Evolutionary conservation across 1,140 invertebrate genomes (phyloP).

Genomic region (Mamestra configurata): DNA sequence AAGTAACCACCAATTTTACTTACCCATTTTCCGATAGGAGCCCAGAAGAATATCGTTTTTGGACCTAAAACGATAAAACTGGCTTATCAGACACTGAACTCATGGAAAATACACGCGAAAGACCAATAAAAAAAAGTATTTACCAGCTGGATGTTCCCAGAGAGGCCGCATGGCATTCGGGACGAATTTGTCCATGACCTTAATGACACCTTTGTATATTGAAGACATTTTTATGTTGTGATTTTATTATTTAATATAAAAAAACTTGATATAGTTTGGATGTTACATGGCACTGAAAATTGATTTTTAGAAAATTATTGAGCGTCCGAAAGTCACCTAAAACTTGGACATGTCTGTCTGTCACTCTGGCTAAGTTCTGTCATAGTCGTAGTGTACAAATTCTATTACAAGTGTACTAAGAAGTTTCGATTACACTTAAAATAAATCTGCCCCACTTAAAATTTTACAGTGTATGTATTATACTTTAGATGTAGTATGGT

Average conservation of each 20-base stretch:
- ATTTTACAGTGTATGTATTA: too few species aligned
- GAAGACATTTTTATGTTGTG: not conserved
- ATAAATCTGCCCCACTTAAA: too few species aligned
- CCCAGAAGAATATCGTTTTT: conserved; percentile 42
- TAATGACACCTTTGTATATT: not conserved
- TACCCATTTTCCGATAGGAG: conserved; percentile 18
- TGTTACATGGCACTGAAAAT: conserved; percentile 1
- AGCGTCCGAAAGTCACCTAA: too few species aligned
- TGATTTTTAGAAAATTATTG: not conserved
- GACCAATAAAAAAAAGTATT: too few species aligned
- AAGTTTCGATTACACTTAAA: too few species aligned
- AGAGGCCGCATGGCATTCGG: not conserved
- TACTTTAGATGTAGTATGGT: too few species aligned
- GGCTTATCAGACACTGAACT: not conserved
- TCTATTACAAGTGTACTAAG: too few species aligned
- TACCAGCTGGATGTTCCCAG: conserved; percentile 23
- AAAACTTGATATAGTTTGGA: not conserved
- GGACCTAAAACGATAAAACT: conserved; percentile 36
- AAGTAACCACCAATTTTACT: not conserved
- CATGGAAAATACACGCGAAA: not conserved
- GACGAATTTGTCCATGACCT: not conserved
- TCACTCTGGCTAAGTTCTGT: not conserved
- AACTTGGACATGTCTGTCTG: not conserved
- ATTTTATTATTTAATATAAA: not conserved
- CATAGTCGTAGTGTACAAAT: too few species aligned